Conservation (phyloP, 64 coral and sea anemone species). For the Stichodactyla mertensii region DNA sequence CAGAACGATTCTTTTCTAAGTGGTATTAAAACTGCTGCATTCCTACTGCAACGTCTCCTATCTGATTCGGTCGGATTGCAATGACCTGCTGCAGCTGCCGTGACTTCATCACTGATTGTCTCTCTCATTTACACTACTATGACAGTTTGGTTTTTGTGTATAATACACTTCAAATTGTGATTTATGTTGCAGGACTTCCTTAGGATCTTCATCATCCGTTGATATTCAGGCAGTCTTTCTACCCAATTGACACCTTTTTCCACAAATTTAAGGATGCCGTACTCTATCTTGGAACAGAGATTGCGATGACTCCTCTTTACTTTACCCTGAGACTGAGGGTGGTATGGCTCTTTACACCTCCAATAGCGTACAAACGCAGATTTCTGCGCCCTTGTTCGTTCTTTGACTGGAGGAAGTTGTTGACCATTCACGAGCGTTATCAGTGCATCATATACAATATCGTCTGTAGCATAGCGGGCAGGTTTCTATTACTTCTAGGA, state of each 20-base stretch:
- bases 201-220: too few relatives aligned
- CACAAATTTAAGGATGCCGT: constrained; percentile 16
- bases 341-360: constrained; percentile 36
- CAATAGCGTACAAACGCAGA: constrained; percentile 39
- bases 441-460: constrained; percentile 34
- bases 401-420: constrained; percentile 25
- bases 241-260: constrained; percentile 33
- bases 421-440: constrained; percentile 35
- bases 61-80: too few relatives aligned
- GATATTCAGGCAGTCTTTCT: too few relatives aligned
- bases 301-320: constrained; percentile 12
- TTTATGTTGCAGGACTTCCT: too few relatives aligned
- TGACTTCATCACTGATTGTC: too few relatives aligned
- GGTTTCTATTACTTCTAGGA: constrained; percentile 21
- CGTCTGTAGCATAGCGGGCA: constrained; percentile 6
- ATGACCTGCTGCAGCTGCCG: too few relatives aligned
- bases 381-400: constrained; percentile 34
- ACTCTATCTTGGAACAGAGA: constrained; percentile 43
- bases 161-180: too few relatives aligned
- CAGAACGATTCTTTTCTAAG: too few relatives aligned
- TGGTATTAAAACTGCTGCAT: too few relatives aligned
- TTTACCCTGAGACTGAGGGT: constrained; percentile 59
- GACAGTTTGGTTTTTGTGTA: too few relatives aligned
- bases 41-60: too few relatives aligned
- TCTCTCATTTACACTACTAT: too few relatives aligned